phyloP scores from a whole-genome alignment of 2,113 vertebrate genomes.

The Tragelaphus strepsiceros region DNA sequence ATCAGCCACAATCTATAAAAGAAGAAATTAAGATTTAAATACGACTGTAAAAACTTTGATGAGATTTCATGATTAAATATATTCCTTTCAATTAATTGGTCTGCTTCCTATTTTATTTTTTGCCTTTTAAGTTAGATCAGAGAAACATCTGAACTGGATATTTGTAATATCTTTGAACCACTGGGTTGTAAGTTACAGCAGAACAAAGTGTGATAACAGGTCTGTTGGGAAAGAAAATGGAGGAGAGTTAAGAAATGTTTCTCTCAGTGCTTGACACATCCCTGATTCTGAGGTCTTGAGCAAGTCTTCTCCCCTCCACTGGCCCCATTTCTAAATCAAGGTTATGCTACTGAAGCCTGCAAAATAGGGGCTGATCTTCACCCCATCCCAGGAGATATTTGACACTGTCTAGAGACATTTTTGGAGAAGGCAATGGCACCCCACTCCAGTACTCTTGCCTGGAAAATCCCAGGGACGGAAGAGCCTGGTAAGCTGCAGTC shows the following conservation, averaged over 20 bases:
- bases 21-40: not conserved
- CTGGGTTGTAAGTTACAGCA: not conserved
- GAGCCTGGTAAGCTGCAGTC: too few relatives aligned
- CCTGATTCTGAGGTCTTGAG: not conserved
- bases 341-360: not conserved
- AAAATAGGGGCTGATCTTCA: not conserved
- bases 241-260: not conserved
- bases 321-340: not conserved
- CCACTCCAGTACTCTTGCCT: too few relatives aligned
- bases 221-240: not conserved
- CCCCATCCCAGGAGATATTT: not conserved
- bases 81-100: not conserved
- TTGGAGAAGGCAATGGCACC: too few relatives aligned
- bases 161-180: not conserved
- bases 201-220: not conserved
- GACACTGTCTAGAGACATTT: not conserved
- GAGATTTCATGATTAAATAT: not conserved
- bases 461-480: too few relatives aligned
- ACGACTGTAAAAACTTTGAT: not conserved
- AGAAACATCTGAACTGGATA: not conserved
- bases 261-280: not conserved
- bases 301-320: not conserved
- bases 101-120: not conserved
- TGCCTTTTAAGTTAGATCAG: not conserved
- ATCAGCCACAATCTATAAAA: not conserved